Evolutionary conservation across 2,888 invertebrate genomes (phyloP).

Genomic region (Biston betularia): DNA sequence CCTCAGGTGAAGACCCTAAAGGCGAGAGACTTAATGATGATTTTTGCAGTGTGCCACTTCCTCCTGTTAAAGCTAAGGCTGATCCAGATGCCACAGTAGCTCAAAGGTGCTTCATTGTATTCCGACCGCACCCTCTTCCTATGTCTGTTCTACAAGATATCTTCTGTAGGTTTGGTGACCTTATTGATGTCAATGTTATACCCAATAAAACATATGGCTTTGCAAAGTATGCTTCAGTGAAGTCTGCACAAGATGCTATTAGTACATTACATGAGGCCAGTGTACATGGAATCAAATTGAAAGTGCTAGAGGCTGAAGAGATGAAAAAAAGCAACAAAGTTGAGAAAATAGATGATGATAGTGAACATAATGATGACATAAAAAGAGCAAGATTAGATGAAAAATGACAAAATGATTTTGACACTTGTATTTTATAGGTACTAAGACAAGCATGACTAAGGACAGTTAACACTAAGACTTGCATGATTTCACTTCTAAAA

Average conservation of each 20-base stretch:
- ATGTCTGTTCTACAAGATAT: constrained; percentile 91
- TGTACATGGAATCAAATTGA: constrained; percentile 92
- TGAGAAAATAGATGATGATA: constrained; percentile 52
- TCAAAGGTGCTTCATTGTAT: constrained; percentile 89
- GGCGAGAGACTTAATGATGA: constrained; percentile 59
- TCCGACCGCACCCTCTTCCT: constrained; percentile 89
- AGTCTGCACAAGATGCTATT: constrained; percentile 92
- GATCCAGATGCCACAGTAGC: constrained; percentile 87
- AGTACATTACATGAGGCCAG: constrained; percentile 91
- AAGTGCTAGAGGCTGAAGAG: constrained; percentile 96
- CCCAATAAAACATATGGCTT: constrained; percentile 97
- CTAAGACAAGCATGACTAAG: constrained; percentile 5
- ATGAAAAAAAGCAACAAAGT: constrained; percentile 74
- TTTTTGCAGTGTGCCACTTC: constrained; percentile 89
- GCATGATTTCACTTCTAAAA: not conserved
- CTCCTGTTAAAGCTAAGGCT: constrained; percentile 89
- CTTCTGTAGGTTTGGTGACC: constrained; percentile 95
- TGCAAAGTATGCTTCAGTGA: constrained; percentile 93
- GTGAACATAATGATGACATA: constrained; percentile 59
- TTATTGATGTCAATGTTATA: constrained; percentile 95
- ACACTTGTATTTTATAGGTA: constrained; percentile 9
- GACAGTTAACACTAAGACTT: constrained; percentile 7
- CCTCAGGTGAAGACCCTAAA: constrained; percentile 55
- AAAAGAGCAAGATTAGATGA: constrained; percentile 66
- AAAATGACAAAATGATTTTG: constrained; percentile 17